Evolutionary conservation across 1,140 invertebrate species (phyloP).

Genomic region (Diabrotica undecimpunctata): DNA sequence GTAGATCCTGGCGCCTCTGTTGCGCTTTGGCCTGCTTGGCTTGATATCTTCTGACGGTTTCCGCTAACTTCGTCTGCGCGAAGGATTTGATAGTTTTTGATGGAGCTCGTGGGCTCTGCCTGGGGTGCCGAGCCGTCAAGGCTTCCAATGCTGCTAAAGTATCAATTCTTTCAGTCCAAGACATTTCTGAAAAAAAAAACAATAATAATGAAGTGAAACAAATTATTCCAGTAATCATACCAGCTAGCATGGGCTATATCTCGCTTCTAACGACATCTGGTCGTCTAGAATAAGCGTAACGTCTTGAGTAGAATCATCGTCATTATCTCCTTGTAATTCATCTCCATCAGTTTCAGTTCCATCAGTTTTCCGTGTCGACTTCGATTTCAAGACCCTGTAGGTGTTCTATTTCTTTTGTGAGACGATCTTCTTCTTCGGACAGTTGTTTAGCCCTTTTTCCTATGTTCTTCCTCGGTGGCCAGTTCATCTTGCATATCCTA

Average conservation of each 20-base stretch:
- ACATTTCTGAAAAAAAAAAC: slow-evolving; percentile 51
- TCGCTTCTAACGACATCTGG: slow-evolving; percentile 52
- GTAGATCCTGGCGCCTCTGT: slow-evolving; percentile 71
- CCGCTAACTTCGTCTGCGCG: slow-evolving; percentile 76
- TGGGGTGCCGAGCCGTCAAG: slow-evolving; percentile 76
- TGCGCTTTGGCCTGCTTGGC: slow-evolving; percentile 83
- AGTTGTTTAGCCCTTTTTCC: slow-evolving; percentile 55
- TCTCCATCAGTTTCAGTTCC: slow-evolving; percentile 67
- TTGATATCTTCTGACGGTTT: slow-evolving; percentile 76
- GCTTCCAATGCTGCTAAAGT: slow-evolving; percentile 72
- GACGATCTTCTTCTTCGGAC: slow-evolving; percentile 72
- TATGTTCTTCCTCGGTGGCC: slow-evolving; percentile 45
- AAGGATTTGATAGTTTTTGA: slow-evolving; percentile 89
- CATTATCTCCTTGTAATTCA: slow-evolving; percentile 58
- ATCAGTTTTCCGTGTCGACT: slow-evolving; percentile 76
- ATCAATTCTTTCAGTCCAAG: slow-evolving; percentile 74
- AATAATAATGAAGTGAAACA: slow-evolving; percentile 5
- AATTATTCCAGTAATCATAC: slow-evolving; percentile 26
- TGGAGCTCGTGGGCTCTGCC: slow-evolving; percentile 87
- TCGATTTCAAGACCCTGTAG: slow-evolving; percentile 76
- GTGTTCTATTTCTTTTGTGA: slow-evolving; percentile 79
- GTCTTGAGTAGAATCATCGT: slow-evolving; percentile 29
- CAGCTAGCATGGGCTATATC: slow-evolving; percentile 69
- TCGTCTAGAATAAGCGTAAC: slow-evolving; percentile 29
- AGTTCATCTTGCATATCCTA: slow-evolving; percentile 42